Percentiles rank a stretch among this genome's conserved stretches.
These are phyloP conservation scores for Malurus leucopterus DNA, from an alignment of 2,797 vertebrate genomes.

Conservation along the genomic window DNA sequence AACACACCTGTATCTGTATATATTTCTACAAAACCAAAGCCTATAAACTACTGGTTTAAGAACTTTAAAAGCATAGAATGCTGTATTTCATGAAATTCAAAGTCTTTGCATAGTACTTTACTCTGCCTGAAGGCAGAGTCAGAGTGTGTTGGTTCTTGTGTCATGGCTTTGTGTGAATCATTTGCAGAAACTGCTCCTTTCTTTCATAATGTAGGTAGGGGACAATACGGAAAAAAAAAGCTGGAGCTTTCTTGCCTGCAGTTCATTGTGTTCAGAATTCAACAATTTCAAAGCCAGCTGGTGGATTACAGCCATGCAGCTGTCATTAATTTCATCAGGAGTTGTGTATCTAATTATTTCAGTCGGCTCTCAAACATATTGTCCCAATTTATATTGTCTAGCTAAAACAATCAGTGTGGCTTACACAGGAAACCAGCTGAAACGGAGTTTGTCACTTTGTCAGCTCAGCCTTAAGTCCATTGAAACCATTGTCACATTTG, in stretches of 20 bases:
- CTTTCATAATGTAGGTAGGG: background rate
- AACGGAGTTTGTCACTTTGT: background rate
- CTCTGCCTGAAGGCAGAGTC: background rate
- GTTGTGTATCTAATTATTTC: background rate
- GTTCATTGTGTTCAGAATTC: background rate
- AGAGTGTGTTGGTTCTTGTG: background rate
- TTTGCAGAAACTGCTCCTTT: background rate
- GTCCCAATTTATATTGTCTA: background rate
- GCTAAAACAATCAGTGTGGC: background rate
- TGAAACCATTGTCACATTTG: background rate
- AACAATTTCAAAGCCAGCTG: background rate
- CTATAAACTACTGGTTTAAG: slow-evolving; percentile 5
- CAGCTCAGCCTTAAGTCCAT: background rate
- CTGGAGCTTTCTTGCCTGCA: background rate
- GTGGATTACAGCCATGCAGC: background rate
- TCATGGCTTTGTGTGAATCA: background rate
- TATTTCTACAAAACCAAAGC: slow-evolving; percentile 14
- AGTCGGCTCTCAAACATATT: background rate
- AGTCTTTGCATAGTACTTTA: background rate
- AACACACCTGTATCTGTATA: background rate
- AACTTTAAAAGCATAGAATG: background rate
- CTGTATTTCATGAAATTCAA: background rate
- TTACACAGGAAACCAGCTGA: background rate
- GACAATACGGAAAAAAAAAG: background rate
- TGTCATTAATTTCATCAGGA: background rate